Evolutionary conservation across 1,140 invertebrate species (phyloP).

Genomic region (Aphelenchoides fujianensis): DNA sequence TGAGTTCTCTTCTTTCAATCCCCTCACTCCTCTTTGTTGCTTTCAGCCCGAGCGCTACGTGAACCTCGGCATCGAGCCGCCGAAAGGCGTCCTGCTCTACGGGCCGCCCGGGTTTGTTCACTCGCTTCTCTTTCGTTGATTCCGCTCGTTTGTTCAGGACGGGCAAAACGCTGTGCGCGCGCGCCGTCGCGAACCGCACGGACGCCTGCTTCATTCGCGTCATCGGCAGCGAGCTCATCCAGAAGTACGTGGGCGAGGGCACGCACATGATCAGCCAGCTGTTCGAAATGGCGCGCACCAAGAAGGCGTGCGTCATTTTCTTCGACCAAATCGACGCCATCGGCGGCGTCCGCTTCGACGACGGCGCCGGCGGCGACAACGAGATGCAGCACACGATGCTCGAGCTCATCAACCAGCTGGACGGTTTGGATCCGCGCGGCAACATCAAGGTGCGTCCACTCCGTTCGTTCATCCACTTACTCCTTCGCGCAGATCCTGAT

Average conservation of each 20-base stretch:
- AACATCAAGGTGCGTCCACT: too few species aligned
- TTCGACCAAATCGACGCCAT: too few species aligned
- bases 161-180: slow-evolving; percentile 87
- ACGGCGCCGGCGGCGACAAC: too few species aligned
- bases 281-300: slow-evolving; percentile 98
- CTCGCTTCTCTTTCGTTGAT: too few species aligned
- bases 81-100: slow-evolving; percentile 94
- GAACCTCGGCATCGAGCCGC: slow-evolving; percentile 95
- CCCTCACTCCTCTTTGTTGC: not conserved
- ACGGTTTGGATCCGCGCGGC: too few species aligned
- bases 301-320: too few species aligned
- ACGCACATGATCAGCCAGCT: slow-evolving; percentile 96
- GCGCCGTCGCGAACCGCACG: slow-evolving; percentile 92
- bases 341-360: too few species aligned
- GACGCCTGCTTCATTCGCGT: slow-evolving; percentile 99
- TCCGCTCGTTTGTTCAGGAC: too few species aligned
- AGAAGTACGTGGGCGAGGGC: slow-evolving; percentile 97
- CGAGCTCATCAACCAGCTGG: too few species aligned
- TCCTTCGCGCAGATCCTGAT: too few species aligned
- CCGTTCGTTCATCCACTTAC: too few species aligned
- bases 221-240: slow-evolving; percentile 88
- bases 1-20: slow-evolving; percentile 1
- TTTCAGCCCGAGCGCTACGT: slow-evolving; percentile 87
- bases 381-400: too few species aligned
- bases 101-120: slow-evolving; percentile 98